Conservation (phyloP, 2,113 vertebrate genomes). For the Rattus norvegicus region GRCr8 NC_086022.1:37755501-37756000, state of each 20-base stretch:
- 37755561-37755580: not conserved
- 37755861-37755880: not conserved
- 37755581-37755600: not conserved
- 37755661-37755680: not conserved
- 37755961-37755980: not conserved
- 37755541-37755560: not conserved
- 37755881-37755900: slow-evolving; percentile 29
- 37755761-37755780: not conserved
- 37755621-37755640: not conserved
- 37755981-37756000: not conserved
- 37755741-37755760: not conserved
- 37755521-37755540: not conserved
- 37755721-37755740: not conserved
- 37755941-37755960: too few species aligned
- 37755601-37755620: not conserved
- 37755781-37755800: not conserved
- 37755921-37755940: not conserved
- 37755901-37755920: too few species aligned
- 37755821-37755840: not conserved
- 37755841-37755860: not conserved
- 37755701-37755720: not conserved
- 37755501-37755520: not conserved
- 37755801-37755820: not conserved
- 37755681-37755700: slow-evolving; percentile 5
- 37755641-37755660: not conserved